These are phyloP conservation scores for Amazona vittata DNA, from an alignment of 2,113 vertebrate species.

Conservation along the genomic window DNA sequence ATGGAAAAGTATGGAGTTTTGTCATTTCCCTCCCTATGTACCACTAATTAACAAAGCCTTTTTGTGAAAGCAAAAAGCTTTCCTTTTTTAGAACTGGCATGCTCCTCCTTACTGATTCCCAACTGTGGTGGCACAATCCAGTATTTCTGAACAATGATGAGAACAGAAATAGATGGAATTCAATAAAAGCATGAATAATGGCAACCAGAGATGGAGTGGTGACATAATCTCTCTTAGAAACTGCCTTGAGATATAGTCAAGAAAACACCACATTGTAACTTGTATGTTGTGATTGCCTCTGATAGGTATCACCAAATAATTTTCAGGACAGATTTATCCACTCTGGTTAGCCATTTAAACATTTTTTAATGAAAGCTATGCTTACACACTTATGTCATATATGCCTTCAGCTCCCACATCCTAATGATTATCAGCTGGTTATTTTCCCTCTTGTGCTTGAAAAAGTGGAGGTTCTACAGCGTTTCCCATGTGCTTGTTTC, in stretches of 20 bases:
- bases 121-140: slow-evolving; percentile 62
- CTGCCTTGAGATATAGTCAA: slow-evolving; percentile 19
- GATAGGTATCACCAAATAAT: slow-evolving; percentile 51
- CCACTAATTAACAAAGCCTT: slow-evolving; percentile 55
- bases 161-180: slow-evolving; percentile 66
- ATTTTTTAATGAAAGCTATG: slow-evolving; percentile 24
- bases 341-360: background rate
- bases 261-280: slow-evolving; percentile 18
- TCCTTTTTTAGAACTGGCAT: slow-evolving; percentile 65
- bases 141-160: slow-evolving; percentile 67
- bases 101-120: slow-evolving; percentile 45
- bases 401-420: background rate
- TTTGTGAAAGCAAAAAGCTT: slow-evolving; percentile 54
- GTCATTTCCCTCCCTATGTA: slow-evolving; percentile 43
- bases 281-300: slow-evolving; percentile 32
- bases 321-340: slow-evolving; percentile 40
- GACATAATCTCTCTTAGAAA: slow-evolving; percentile 61
- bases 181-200: slow-evolving; percentile 58
- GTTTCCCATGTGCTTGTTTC: background rate
- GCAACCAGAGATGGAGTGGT: slow-evolving; percentile 19
- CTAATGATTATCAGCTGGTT: slow-evolving; percentile 55
- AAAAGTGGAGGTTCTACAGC: background rate
- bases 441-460: background rate
- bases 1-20: slow-evolving; percentile 52
- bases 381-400: background rate